Base-by-base conservation (phyloP, 1,140 invertebrate genomes). In the Tetragnatha versicolor region DNA sequence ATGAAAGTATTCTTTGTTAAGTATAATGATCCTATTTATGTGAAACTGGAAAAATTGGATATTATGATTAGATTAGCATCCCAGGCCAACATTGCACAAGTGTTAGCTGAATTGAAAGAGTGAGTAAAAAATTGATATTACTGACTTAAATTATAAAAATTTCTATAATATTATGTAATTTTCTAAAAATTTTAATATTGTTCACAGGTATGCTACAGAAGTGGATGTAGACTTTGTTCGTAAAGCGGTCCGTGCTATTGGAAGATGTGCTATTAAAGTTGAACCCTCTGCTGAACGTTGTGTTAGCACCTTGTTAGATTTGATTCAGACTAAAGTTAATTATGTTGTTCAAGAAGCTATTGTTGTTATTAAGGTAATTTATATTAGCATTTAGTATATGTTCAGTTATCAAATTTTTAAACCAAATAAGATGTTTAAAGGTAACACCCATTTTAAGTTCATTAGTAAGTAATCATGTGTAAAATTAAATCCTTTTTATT, bases 1-100 rank as follows among this genome's bases (percentile, higher is more conserved):
- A 99, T 99, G 97, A 99, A 99, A 89, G 98, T 96, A 33, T 99
- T 99, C 88, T 99, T 99, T 86, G 98, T 99, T 17, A 99, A 99
- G 84, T 99, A 99, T 87, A 99, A 99, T 85, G 98, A 99, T 89
- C 98, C 98, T 9, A 99, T 99, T 85, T 99, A 99, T 86, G 98
- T 99, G 3, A 99, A 99, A 87, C 89, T 99, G 63, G 98, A 99
- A 86, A 99, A 99, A 85, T 85, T 99, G 83, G 98, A 99, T 85
- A 99, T 99, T 65, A 99, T 99, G 98, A 99, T 99, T 82, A 91
- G 98, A 33, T 87, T 99, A 68, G 98, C 98, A 9, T 98, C 96
- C 60, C 96, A 99, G 86, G 92, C 94, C 2, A 99, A 99, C 85
- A 99, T 99, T 83, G 94, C 95, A 2, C 98, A 99, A 87, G 98